Evolutionary conservation across 1,140 invertebrate species (phyloP).

Genomic region (Drosophila truncata): DNA sequence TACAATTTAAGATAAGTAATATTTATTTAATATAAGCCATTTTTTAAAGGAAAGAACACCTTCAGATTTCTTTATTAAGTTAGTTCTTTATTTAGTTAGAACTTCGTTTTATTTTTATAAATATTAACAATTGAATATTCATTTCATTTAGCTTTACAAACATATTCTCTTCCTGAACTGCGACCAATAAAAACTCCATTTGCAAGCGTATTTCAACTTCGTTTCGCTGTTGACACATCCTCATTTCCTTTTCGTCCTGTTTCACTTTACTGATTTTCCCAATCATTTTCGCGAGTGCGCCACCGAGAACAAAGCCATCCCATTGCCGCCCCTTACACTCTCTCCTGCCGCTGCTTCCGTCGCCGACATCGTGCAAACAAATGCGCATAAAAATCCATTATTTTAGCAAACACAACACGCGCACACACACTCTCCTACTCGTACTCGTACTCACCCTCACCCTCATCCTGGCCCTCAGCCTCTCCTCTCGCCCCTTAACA

Average conservation of each 20-base stretch:
- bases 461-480: neutral
- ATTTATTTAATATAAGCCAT: too few relatives aligned
- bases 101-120: too few relatives aligned
- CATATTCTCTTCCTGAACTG: neutral
- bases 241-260: conserved; percentile 30
- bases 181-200: neutral
- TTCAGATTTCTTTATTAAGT: too few relatives aligned
- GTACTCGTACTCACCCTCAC: neutral
- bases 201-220: conserved; percentile 13
- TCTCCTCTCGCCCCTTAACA: conserved; percentile 5
- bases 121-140: too few relatives aligned
- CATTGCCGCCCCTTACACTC: neutral
- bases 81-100: too few relatives aligned
- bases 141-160: neutral
- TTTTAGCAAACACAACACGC: conserved; percentile 72
- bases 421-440: conserved; percentile 12
- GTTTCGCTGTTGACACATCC: conserved; percentile 2
- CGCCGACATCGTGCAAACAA: conserved; percentile 68
- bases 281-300: conserved; percentile 61
- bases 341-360: conserved; percentile 35
- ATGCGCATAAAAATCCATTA: conserved; percentile 81
- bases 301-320: conserved; percentile 60
- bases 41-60: too few relatives aligned
- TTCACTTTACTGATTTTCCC: conserved; percentile 64
- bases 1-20: too few relatives aligned